Base-by-base conservation (phyloP, 2,113 vertebrate species). In the Xiphophorus hellerii region DNA sequence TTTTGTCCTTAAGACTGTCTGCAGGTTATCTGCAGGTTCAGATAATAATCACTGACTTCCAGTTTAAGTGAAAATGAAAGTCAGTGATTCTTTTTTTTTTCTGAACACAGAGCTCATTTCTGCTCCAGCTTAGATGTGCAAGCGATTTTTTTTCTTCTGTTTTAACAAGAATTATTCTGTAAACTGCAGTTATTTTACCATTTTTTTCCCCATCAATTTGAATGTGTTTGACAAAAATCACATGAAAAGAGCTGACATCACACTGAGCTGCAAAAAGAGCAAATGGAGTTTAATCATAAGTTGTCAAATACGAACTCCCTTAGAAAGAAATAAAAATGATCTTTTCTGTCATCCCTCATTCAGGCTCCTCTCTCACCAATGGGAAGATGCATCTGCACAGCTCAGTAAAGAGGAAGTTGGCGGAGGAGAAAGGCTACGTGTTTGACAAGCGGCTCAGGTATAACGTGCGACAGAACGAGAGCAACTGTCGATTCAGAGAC, bases 381-480 rank as follows among this genome's bases (percentile, higher is more conserved):
- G 97, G 96, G 74, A 95, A 93, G 80, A 80, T 96, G 78, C 96
- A 94, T 80, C 92, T 97, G 42, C 96, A 96, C 89, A 96, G 95
- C 90, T 94, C 96, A 2, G 94, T 96, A 84, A 98, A 99, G 93
- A 93, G 97, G 91, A 99, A 98, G 92, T 89, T 98, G 88, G 95
- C 94, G 3, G 92, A 96, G 5, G 97, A 99, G 80, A 99, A 96
- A 87, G 95, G 96, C 92, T 98, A 97, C 30, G 95, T 97, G 81
- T 98, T 99, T 2, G 97, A 99, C 94, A 99, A 99, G 92, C 95
- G 98, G 86, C 95, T 99, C 85, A 96, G 98, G 91, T 98, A 98
- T 93, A 99, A 97, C 2, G 96, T 98, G 84, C 93, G 97, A 82
- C 98, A 99, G 89, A 99, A 95, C 0, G 97, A 99, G 88, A 96